Evolutionary conservation across 2,113 vertebrate genomes (phyloP), one percentile per base, ranked within the genome.

Genomic region (Eretmochelys imbricata): DNA sequence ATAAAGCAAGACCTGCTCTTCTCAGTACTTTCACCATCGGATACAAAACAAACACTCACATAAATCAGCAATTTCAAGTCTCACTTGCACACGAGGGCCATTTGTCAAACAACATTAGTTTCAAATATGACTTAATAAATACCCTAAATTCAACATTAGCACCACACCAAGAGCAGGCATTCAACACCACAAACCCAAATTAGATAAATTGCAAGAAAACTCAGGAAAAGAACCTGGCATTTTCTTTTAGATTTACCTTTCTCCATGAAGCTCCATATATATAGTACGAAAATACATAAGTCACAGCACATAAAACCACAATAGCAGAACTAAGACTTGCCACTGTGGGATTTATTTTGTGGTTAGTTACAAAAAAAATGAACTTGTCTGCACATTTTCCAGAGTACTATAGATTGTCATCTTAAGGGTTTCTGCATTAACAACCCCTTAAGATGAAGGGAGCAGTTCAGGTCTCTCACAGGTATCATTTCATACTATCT

Each of bases 21-120:
- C 65, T 1, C 0, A 65, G 19, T 1, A 2, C 2, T 51, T 85
- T 55, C 17, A 35, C 51, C 65, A 54, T 5, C 19, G 10, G 6
- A 93, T 87, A 31, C 3, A 31, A 90, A 91, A 85, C 42, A 69
- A 93, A 48, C 55, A 88, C 49, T 11, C 2, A 31, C 27, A 22
- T n/a, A 82, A 85, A 72, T 6, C 27, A 79, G 75, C 13, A 24
- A 65, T 72, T 55, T 25, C 11, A 69, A 46, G 42, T 54, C 24
- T 48, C 14, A 2, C 59, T 62, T 49, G 48, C 78, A n/a, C 31
- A 27, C 1, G 5, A 29, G 84, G 79, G 81, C 6, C 48, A 49
- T 31, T 14, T 82, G 14, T 38, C 54, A 42, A 89, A 9, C 5
- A 8, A 9, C 35, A 51, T 54, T 4, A 0, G 1, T 24, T 24